Base-by-base conservation (phyloP, 1,140 invertebrate genomes). In the Pomacea maculata region DNA sequence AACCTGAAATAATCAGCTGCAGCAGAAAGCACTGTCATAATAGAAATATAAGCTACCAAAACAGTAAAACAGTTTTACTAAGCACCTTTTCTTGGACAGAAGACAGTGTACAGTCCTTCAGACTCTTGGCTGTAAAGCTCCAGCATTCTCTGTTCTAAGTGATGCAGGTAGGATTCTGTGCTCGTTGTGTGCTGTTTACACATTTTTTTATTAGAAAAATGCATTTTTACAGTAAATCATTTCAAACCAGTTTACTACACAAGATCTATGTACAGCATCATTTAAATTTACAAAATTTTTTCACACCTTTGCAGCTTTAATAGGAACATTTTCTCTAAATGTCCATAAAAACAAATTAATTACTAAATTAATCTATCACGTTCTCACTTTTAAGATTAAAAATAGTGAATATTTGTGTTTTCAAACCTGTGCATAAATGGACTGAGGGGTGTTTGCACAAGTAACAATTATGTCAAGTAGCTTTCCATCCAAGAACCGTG, bases 21-120 rank as follows among this genome's bases (percentile, higher is more conserved):
- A 45, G 6, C 34, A 45, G 34, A 45, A 45, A 45, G 34, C 34
- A 45, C 34, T 45, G 34, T 2, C 34, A 45, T 6, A 45, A 45
- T 1, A 45, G 6, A 45, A 45, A 45, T 45, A 2, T 45, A 45
- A 45, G 6, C 34, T 45, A 45, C 34, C 34, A 45, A 45, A 45
- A 45, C 34, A 45, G 34, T 45, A 45, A 45, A 45, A 45, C 25
- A 25, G 25, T 25, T 25, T 25, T 25, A 25, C 25, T 25, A 25
- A 45, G 34, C n/a, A 88, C 88, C 87, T 82, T 83, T 86, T 61
- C 82, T 71, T 2, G 88, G 88, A 83, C 88, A 89, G 78, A 84
- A 87, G 61, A 89, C 79, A 5, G 78, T 78, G 81, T 85, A 88
- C 10, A 87, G 82, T 63, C 87, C 83, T 21, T 75, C 77, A n/a